Conservation (phyloP, 2,888 invertebrate genomes). For the Aplocera efformata region DNA sequence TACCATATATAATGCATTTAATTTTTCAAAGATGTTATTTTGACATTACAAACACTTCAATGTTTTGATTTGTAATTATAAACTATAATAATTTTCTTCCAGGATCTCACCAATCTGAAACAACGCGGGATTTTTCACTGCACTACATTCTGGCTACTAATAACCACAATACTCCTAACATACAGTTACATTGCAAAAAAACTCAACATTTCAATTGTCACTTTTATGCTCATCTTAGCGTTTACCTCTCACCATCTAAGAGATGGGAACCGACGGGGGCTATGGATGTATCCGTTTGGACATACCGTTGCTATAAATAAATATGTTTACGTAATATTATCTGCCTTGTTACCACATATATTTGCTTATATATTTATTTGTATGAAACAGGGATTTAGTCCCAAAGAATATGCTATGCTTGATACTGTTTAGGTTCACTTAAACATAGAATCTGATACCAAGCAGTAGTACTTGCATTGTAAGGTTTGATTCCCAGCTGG, state of each 20-base stretch:
- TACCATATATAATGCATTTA: no score
- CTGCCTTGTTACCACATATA: conserved; percentile 46
- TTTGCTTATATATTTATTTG: conserved; percentile 40
- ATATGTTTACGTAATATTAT: conserved; percentile 44
- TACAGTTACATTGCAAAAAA: conserved; percentile 50
- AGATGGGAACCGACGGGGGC: conserved; percentile 58
- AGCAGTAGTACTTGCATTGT: no score
- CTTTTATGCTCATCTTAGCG: conserved; percentile 56
- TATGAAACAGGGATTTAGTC: conserved; percentile 34
- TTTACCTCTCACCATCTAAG: conserved; percentile 60
- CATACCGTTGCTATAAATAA: conserved; percentile 49
- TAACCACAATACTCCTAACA: conserved; percentile 36
- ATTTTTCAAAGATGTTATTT: no score
- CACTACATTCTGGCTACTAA: conserved; percentile 51
- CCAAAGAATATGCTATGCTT: conserved; percentile 6
- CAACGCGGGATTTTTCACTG: conserved; percentile 64
- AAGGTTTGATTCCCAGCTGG: no score
- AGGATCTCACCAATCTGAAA: conserved; percentile 53
- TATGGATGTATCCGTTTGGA: conserved; percentile 64
- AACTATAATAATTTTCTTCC: no score
- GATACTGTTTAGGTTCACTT: conserved; percentile 84
- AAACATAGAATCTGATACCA: no score
- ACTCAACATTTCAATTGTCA: conserved; percentile 44
- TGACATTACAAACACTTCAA: no score
- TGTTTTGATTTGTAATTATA: no score